Evolutionary conservation across 2,888 invertebrate genomes (phyloP), one percentile per base, ranked within the genome.

Genomic region (Noctua janthe): DNA sequence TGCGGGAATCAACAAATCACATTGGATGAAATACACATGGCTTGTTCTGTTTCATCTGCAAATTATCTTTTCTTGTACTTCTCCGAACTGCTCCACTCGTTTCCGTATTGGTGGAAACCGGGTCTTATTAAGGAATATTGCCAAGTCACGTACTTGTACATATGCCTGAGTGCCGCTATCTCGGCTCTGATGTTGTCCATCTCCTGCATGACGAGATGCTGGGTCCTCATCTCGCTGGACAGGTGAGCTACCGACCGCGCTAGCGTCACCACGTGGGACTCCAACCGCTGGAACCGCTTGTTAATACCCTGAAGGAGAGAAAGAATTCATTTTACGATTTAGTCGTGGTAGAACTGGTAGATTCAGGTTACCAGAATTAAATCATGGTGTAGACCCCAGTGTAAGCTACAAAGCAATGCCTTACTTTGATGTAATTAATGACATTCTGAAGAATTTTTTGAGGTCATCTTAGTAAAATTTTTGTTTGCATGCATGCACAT

Each of bases 241-340:
- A 99, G 97, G 94, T 99, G 99, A 29, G 99, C 99, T 43, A 99
- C 99, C 71, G 99, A 99, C 80, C 99, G 97, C 1, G 99, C 99
- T 86, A 99, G 95, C 2, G 99, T 99, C 76, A 99, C 99, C 72
- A 99, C 99, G 95, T 99, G 99, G 0, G 99, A 98, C 94, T 99
- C 99, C 87, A 99, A 96, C 10, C 99, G 97, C 94, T 99, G 99
- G 95, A 99, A 99, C 71, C 99, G 97, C 94, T 98, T 98, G 95
- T 99, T 98, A 88, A 99, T 98, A 75, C 98, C 98, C 97, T 98
- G 97, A 47, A 89, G 20, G 51, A 47, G 20, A 39, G 49, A 29
- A 29, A n/a, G 51, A 29, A 70, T 39, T n/a, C 23, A 66, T 17
- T 17, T 66, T 29, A 62, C 29, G n/a, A 35, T 56, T 17, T 7